Percentiles rank a stretch among this genome's conserved stretches.
Conservation (phyloP, 2,113 vertebrate species). For the Oreochromis niloticus region DNA sequence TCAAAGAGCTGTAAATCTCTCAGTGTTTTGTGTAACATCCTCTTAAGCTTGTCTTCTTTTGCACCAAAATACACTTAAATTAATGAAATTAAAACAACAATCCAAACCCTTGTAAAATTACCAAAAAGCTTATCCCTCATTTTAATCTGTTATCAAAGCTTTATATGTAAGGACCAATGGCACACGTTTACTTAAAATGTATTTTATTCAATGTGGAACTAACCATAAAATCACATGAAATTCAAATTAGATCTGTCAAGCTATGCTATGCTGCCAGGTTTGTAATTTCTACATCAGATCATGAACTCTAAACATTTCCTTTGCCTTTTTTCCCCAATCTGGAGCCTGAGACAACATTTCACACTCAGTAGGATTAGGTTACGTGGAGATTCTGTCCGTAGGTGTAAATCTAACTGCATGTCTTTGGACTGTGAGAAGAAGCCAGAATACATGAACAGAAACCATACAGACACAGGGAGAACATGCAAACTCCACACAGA, state of each 20-base stretch:
- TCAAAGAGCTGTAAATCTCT: not conserved
- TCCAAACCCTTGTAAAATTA: not conserved
- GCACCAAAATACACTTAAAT: not conserved
- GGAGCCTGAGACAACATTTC: fast-evolving
- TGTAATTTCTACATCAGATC: not conserved
- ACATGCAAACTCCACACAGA: not conserved
- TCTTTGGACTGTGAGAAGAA: not conserved
- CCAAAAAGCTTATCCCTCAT: not conserved
- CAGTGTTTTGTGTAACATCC: not conserved
- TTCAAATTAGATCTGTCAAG: not conserved
- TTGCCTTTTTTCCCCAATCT: not conserved
- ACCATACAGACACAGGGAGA: not conserved
- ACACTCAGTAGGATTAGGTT: not conserved
- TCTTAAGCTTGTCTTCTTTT: not conserved
- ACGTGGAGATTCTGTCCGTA: not conserved
- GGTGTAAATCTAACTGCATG: not conserved
- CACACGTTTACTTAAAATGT: not conserved
- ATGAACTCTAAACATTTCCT: not conserved
- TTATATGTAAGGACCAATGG: not conserved
- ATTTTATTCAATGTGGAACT: not conserved
- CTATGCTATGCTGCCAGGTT: not conserved
- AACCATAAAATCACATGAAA: not conserved
- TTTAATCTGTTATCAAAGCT: not conserved
- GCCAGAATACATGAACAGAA: not conserved
- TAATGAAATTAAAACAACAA: not conserved